Evolutionary conservation across 2,797 vertebrate genomes (phyloP), one percentile per base, ranked within the genome.

Genomic region (Cyclopterus lumpus): DNA sequence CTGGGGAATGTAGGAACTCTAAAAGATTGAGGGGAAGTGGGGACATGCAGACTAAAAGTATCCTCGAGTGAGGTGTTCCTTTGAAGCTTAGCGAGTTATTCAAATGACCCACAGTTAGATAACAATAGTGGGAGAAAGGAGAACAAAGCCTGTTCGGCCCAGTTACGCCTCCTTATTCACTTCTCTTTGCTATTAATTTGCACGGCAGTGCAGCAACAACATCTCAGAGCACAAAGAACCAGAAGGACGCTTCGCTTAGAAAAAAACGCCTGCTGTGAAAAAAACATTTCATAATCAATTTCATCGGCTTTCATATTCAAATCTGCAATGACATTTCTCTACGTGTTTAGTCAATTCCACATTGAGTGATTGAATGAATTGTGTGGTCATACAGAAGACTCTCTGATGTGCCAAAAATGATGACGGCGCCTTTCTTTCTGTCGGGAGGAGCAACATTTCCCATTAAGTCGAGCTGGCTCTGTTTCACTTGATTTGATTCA

Each of bases 401-500:
- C 36, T 75, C 58, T 67, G 73, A 84, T 71, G 68, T 64, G 53
- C 71, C 73, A 67, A 82, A n/a, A 83, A 64, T 54, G 79, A 77
- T 89, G 88, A 88, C 82, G 42, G 58, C 24, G 74, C 26, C 71
- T 77, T 77, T 72, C 76, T 78, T 82, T 58, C 67, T 84, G 85
- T 82, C 69, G 40, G 81, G 81, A 88, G 71, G 72, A 89, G 83
- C 81, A 80, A 70, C 69, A 64, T 82, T 88, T 86, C 86, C 83
- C 81, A 91, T 86, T 80, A 83, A 67, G 67, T 71, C 78, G 61
- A 49, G 70, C 83, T 75, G 80, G 67, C 73, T 91, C 44, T 71
- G 81, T 85, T 92, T 88, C 89, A 84, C 82, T 86, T 81, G 77
- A 88, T 89, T 88, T 87, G 82, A 91, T 92, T 91, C 73, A 88